These are phyloP conservation scores for Phylloscopus trochiloides DNA, from an alignment of 2,113 vertebrate species.

Conservation along the genomic window DNA sequence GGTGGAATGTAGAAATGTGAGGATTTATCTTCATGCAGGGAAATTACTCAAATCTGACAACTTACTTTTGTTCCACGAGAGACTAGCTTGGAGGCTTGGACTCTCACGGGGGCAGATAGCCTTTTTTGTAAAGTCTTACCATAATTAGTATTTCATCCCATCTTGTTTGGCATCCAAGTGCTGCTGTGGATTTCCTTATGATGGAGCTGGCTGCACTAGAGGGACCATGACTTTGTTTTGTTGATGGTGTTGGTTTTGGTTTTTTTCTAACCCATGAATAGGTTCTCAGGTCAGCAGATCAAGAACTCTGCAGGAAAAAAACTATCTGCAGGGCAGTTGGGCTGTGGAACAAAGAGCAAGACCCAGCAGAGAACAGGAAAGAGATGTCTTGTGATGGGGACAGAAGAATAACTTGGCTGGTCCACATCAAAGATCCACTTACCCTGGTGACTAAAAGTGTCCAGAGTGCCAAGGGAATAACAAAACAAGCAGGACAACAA, in stretches of 20 bases:
- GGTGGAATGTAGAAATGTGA: neutral
- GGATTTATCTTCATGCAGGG: constrained; percentile 59
- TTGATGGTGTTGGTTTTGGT: neutral
- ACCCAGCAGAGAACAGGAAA: neutral
- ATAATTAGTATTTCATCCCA: constrained; percentile 61
- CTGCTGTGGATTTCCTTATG: neutral
- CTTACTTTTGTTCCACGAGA: constrained; percentile 66
- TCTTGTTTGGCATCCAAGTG: neutral
- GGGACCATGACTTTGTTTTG: neutral
- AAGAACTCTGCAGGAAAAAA: neutral
- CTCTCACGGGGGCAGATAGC: constrained; percentile 42
- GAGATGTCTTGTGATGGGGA: neutral
- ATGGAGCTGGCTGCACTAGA: neutral
- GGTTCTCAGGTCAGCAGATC: constrained; percentile 14
- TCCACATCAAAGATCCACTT: neutral
- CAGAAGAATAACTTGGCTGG: neutral
- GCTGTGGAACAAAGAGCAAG: neutral
- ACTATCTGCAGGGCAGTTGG: neutral
- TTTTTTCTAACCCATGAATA: neutral
- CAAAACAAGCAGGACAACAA: neutral
- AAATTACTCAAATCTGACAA: constrained; percentile 74
- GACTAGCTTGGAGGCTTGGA: constrained; percentile 59
- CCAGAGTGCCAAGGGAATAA: neutral
- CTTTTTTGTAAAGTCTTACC: constrained; percentile 35
- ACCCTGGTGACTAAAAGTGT: neutral